Conservation (phyloP, 2,113 vertebrate genomes). For the Spermophilus dauricus region DNA sequence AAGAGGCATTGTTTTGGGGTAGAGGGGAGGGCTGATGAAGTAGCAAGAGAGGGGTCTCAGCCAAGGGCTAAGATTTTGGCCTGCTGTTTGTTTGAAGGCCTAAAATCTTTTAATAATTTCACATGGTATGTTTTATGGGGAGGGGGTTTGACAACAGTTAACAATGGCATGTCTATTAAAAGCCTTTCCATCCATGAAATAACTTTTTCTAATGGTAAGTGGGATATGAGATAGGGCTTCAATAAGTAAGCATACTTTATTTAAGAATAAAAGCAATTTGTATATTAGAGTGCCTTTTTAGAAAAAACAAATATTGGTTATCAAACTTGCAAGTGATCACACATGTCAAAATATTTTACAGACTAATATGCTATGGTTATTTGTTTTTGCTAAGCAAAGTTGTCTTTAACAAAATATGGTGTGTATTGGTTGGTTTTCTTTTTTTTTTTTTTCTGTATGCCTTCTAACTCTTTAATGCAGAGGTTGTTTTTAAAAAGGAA, state of each 20-base stretch:
- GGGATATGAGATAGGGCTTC: slow-evolving; percentile 54
- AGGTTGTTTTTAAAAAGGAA: slow-evolving; percentile 57
- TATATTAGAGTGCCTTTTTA: slow-evolving; percentile 49
- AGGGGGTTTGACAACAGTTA: slow-evolving; percentile 43
- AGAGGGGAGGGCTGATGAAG: background rate
- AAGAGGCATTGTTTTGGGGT: slow-evolving; percentile 55
- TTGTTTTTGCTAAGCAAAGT: slow-evolving; percentile 66
- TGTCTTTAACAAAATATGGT: slow-evolving; percentile 53
- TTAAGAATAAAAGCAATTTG: slow-evolving; percentile 60
- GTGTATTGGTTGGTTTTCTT: background rate
- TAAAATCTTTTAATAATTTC: slow-evolving; percentile 62
- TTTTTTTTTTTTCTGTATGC: background rate
- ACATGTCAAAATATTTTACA: slow-evolving; percentile 65
- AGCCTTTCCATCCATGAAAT: slow-evolving; percentile 62
- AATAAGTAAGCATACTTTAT: slow-evolving; percentile 46
- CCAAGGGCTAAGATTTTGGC: slow-evolving; percentile 38
- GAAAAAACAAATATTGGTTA: slow-evolving; percentile 45
- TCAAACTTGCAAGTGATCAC: slow-evolving; percentile 64
- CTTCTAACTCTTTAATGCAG: slow-evolving; percentile 24
- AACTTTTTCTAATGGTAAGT: slow-evolving; percentile 68
- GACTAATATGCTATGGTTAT: slow-evolving; percentile 61
- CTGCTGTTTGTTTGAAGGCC: slow-evolving; percentile 35
- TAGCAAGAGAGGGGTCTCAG: background rate
- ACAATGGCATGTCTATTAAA: slow-evolving; percentile 62
- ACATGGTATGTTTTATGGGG: slow-evolving; percentile 10